These are phyloP conservation scores for Halichondria panicea DNA, from an alignment of 37 sponge, comb jelly and placozoan species.

Conservation along the genomic window DNA sequence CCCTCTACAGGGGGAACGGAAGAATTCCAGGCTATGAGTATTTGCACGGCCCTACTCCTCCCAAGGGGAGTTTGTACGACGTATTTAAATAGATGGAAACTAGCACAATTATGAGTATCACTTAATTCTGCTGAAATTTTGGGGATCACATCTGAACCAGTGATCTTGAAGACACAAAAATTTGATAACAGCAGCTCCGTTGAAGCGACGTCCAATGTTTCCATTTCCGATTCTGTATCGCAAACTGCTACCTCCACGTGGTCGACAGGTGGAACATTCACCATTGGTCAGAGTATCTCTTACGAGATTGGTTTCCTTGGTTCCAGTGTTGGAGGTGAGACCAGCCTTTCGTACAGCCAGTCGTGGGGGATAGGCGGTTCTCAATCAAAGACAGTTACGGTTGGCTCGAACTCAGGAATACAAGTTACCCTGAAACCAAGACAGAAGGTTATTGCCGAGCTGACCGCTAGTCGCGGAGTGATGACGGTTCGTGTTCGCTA, in stretches of 20 bases:
- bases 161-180: background rate
- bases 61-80: too few species aligned
- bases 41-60: background rate
- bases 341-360: background rate
- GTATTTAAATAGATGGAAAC: too few species aligned
- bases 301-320: constrained; percentile 11
- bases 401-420: constrained; percentile 5
- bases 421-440: constrained; percentile 1
- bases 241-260: background rate
- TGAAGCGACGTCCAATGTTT: background rate
- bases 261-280: background rate
- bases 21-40: background rate
- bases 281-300: background rate
- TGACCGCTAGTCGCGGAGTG: constrained; percentile 18
- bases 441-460: constrained; percentile 5
- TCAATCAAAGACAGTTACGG: background rate
- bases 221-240: background rate
- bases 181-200: constrained; percentile 1
- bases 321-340: background rate
- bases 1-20: background rate
- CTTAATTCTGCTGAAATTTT: background rate
- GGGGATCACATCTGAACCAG: background rate
- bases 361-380: constrained; percentile 16
- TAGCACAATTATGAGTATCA: background rate
- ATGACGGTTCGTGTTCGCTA: constrained; percentile 13